Conservation (phyloP, 2,113 vertebrate species). For the Odocoileus virginianus region DNA sequence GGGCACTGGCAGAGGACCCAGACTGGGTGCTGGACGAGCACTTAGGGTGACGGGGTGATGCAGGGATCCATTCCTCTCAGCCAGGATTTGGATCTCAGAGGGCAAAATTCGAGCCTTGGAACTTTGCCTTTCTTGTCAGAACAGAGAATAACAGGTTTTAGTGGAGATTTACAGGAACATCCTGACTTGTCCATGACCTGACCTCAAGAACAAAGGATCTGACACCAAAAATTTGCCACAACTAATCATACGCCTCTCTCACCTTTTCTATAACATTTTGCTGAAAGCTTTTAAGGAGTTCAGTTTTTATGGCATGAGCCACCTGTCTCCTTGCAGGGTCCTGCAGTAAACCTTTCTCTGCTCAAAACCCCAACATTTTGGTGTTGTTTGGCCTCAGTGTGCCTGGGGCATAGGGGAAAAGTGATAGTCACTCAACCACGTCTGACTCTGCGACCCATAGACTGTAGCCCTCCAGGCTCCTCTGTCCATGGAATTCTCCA, state of each 20-base stretch:
- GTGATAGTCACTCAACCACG: neutral
- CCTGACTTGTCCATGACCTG: neutral
- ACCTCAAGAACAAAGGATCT: neutral
- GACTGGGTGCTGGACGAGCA: neutral
- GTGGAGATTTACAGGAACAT: neutral
- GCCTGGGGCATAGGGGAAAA: neutral
- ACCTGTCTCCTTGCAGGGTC: neutral
- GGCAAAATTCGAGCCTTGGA: neutral
- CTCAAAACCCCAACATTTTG: neutral
- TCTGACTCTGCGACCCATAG: neutral
- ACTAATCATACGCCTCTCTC: neutral
- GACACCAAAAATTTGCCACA: neutral
- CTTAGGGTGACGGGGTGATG: neutral
- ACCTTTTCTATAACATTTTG: neutral
- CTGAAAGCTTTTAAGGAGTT: neutral
- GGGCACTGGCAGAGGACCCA: neutral
- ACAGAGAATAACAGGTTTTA: neutral
- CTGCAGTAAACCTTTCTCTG: neutral
- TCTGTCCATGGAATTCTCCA: neutral
- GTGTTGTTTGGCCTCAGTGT: neutral
- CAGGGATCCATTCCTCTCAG: neutral
- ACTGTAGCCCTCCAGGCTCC: neutral
- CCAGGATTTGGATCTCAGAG: neutral
- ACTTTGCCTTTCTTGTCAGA: neutral
- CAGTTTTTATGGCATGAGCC: neutral